phyloP scores from a whole-genome alignment of 2,113 vertebrate species.

The Procapra przewalskii region DNA sequence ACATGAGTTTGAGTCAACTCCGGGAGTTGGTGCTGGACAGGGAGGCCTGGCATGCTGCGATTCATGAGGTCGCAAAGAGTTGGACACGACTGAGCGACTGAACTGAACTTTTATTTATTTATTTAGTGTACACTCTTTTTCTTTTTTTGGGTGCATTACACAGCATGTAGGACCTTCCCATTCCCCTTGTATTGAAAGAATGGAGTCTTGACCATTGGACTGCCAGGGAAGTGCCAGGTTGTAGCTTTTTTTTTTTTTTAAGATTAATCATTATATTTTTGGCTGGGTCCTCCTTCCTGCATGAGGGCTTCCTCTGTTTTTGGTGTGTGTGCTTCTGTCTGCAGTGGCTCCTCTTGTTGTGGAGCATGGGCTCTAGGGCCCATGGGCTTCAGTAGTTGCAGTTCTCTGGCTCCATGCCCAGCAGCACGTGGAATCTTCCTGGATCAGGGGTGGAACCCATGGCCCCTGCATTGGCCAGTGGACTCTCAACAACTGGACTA shows the following conservation, averaged over 20 bases:
- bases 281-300: not conserved
- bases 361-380: not conserved
- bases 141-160: accelerated
- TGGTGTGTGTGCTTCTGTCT: not conserved
- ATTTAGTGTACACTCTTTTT: not conserved
- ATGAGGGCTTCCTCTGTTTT: accelerated
- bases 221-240: not conserved
- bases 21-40: too few relatives aligned
- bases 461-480: accelerated
- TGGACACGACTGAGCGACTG: accelerated
- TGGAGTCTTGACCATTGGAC: not conserved
- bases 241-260: not conserved
- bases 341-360: not conserved
- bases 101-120: not conserved
- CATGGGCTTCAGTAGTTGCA: not conserved
- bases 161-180: not conserved
- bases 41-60: too few relatives aligned
- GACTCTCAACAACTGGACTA: not conserved
- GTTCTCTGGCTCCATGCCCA: not conserved
- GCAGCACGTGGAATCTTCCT: not conserved
- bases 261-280: not conserved
- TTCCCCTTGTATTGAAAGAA: not conserved
- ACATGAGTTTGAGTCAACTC: too few relatives aligned
- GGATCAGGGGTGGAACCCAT: not conserved
- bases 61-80: too few relatives aligned